Conservation (phyloP, 64 coral and sea anemone species). For the Montipora efflorescens region DNA sequence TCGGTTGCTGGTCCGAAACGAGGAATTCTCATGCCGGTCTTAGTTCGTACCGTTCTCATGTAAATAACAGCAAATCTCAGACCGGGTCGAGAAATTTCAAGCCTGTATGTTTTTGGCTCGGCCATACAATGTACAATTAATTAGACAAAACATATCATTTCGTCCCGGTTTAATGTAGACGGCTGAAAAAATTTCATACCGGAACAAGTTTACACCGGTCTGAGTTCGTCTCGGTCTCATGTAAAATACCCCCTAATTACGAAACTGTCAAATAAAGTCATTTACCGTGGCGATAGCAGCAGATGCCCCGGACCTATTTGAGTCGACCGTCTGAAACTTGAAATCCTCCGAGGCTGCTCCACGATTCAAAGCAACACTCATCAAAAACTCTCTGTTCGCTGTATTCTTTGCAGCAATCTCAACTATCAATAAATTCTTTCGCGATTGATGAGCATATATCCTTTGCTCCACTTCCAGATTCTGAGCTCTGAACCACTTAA, state of each 20-base stretch:
- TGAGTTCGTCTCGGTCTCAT: too few species aligned
- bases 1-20: too few species aligned
- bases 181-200: too few species aligned
- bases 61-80: too few species aligned
- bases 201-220: too few species aligned
- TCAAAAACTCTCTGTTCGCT: neutral
- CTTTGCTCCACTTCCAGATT: slow-evolving; percentile 60
- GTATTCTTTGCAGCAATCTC: slow-evolving; percentile 57
- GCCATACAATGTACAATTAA: too few species aligned
- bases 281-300: slow-evolving; percentile 59
- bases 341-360: slow-evolving; percentile 58
- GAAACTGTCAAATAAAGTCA: neutral
- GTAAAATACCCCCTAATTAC: neutral
- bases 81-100: too few species aligned
- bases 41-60: too few species aligned
- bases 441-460: slow-evolving; percentile 70
- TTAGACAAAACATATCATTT: too few species aligned
- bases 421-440: slow-evolving; percentile 54
- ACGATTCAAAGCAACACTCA: slow-evolving; percentile 10
- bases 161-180: too few species aligned
- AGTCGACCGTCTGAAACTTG: slow-evolving; percentile 35
- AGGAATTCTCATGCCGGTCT: too few species aligned
- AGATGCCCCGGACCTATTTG: slow-evolving; percentile 26
- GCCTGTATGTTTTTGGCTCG: too few species aligned
- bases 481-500: slow-evolving; percentile 47